Evolutionary conservation across 1,140 invertebrate species (phyloP).

Genomic region (Trachymyrmex cornetzi): DNA sequence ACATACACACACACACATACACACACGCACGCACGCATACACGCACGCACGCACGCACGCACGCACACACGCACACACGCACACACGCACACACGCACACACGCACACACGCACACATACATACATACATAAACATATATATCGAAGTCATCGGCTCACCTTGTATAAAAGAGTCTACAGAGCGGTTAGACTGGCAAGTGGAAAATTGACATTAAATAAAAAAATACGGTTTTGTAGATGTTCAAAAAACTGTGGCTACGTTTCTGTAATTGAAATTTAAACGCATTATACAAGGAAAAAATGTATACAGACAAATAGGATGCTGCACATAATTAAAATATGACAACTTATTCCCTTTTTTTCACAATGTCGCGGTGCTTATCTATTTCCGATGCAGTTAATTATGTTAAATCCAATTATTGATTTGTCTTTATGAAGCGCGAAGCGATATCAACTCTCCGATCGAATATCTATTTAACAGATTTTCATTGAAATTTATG

Average conservation of each 20-base stretch:
- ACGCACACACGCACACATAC: not conserved
- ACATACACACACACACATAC: too few species aligned
- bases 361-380: not conserved
- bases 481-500: not conserved
- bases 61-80: too few species aligned
- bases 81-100: too few species aligned
- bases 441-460: not conserved
- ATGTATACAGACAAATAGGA: slow-evolving; percentile 1
- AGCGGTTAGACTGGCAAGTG: slow-evolving; percentile 1
- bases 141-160: not conserved
- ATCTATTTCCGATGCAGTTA: slow-evolving; percentile 8
- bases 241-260: not conserved
- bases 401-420: slow-evolving; percentile 18
- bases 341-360: not conserved
- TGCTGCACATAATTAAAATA: not conserved
- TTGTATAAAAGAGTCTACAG: not conserved
- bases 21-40: not conserved
- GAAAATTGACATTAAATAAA: slow-evolving; percentile 28
- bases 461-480: slow-evolving; percentile 8
- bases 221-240: not conserved
- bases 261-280: slow-evolving; percentile 31
- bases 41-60: too few species aligned
- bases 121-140: too few species aligned
- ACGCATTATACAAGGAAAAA: not conserved
- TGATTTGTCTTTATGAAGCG: not conserved